These are phyloP conservation scores for Phrynocephalus guinanensis DNA, from an alignment of 2,797 vertebrate genomes.

Conservation along the genomic window DNA sequence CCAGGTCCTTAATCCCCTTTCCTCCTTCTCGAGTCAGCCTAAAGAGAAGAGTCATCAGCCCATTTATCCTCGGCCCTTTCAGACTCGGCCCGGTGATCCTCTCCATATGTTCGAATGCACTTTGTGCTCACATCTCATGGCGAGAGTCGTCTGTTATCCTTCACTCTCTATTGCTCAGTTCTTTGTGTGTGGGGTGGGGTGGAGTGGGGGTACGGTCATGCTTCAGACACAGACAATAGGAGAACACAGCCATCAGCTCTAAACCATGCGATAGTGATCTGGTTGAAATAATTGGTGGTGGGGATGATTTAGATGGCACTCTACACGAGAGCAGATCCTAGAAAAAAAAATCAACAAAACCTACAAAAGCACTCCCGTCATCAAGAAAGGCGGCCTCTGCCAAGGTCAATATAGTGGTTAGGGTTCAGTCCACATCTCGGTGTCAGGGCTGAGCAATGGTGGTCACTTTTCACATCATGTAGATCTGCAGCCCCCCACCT, in stretches of 20 bases:
- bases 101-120: conserved; percentile 4
- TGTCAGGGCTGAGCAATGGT: too few species aligned
- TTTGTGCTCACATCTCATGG: fast-evolving
- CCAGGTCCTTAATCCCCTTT: not conserved
- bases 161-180: not conserved
- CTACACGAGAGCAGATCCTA: too few species aligned
- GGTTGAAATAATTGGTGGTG: too few species aligned
- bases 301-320: too few species aligned
- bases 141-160: not conserved
- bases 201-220: too few species aligned
- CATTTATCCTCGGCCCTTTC: not conserved
- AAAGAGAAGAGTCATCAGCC: not conserved
- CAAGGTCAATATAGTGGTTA: too few species aligned
- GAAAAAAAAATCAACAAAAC: too few species aligned
- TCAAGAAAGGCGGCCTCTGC: too few species aligned
- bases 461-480: too few species aligned
- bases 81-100: conserved; percentile 15
- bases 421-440: too few species aligned
- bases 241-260: not conserved
- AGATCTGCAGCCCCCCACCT: too few species aligned
- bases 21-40: not conserved
- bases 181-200: not conserved
- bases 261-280: not conserved
- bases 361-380: too few species aligned
- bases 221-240: not conserved